A percentile compares a stretch with the other conserved stretches of the same genome.
Conservation (phyloP, 2,113 vertebrate genomes). For the Rhadina sibilatrix region DNA sequence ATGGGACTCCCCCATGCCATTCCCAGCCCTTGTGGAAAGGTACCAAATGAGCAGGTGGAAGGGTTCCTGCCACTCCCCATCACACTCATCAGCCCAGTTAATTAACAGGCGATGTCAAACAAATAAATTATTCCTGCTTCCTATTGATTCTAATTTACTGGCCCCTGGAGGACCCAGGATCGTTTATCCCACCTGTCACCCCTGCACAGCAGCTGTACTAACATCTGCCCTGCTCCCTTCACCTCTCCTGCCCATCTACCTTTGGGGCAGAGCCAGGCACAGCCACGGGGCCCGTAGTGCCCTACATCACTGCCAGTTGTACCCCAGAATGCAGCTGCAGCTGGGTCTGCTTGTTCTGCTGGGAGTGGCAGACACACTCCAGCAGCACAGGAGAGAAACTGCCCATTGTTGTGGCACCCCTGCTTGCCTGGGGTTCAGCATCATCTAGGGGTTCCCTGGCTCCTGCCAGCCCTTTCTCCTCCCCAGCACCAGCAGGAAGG, state of each 20-base stretch:
- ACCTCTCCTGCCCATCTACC: neutral
- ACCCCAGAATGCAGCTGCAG: neutral
- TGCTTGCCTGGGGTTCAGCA: neutral
- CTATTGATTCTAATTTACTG: constrained; percentile 63
- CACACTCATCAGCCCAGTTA: constrained; percentile 41
- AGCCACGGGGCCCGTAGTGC: accelerated
- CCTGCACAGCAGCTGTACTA: constrained; percentile 19
- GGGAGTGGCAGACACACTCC: accelerated
- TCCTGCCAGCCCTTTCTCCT: neutral
- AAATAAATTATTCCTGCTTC: constrained; percentile 65
- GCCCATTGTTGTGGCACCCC: neutral
- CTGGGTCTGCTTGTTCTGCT: neutral
- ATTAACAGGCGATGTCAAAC: constrained; percentile 55
- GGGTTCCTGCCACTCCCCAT: neutral
- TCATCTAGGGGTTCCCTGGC: neutral
- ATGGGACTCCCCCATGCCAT: accelerated
- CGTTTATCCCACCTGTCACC: constrained; percentile 58
- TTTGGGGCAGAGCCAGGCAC: neutral
- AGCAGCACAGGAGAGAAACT: neutral
- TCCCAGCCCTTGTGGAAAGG: neutral
- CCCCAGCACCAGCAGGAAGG: neutral
- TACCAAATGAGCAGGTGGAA: neutral
- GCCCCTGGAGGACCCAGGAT: constrained; percentile 6
- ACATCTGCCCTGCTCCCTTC: constrained; percentile 24
- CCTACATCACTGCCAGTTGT: accelerated